A percentile compares a stretch with the other conserved stretches of the same genome.
Evolutionary conservation across 2,888 invertebrate genomes (phyloP).

Genomic region (Hyppa rectilinea): DNA sequence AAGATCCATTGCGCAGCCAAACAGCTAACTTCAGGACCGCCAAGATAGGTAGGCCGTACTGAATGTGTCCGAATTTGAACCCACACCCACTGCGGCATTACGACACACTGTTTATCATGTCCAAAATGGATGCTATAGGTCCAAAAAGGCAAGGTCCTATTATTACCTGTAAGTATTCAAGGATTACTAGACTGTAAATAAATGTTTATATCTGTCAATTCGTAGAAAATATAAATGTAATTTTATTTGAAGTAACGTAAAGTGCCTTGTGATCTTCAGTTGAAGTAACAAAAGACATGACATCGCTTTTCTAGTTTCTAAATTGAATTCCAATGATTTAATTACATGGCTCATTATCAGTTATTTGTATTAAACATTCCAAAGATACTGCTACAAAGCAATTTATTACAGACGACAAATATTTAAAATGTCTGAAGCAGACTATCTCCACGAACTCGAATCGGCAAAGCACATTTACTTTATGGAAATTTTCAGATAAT

Average conservation of each 20-base stretch:
- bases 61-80: background rate
- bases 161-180: background rate
- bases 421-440: constrained; percentile 9
- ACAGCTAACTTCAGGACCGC: no score
- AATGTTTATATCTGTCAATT: background rate
- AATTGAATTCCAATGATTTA: constrained; percentile 15
- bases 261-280: background rate
- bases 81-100: no score
- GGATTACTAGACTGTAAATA: background rate
- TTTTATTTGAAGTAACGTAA: background rate
- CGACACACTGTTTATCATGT: constrained; percentile 13
- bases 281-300: constrained; percentile 10
- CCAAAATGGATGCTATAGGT: constrained; percentile 31
- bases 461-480: constrained; percentile 5
- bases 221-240: background rate
- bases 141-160: constrained; percentile 7
- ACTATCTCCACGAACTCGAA: constrained; percentile 14
- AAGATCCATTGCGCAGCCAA: no score
- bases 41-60: no score
- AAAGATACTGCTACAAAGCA: constrained; percentile 25
- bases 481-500: background rate
- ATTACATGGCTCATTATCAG: constrained; percentile 17
- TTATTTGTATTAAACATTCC: constrained; percentile 10
- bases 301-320: constrained; percentile 7
- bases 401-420: constrained; percentile 15